These are phyloP conservation scores for Harpegnathos saltator DNA, from an alignment of 1,140 invertebrate species.

Conservation along the genomic window DNA sequence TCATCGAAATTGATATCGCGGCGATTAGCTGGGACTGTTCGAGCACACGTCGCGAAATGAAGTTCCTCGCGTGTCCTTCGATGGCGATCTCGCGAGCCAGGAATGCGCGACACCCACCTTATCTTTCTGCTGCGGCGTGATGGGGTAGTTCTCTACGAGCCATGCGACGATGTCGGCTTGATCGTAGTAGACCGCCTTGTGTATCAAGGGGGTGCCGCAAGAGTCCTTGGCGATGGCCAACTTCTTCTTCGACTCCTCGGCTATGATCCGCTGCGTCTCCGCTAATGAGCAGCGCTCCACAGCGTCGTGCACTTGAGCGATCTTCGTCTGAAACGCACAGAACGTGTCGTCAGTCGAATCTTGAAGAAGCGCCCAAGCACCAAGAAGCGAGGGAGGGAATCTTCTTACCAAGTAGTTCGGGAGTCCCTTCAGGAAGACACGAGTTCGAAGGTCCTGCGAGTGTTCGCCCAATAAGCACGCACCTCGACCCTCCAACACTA, in stretches of 20 bases:
- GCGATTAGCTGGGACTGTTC: too few species aligned
- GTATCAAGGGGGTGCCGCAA: constrained; percentile 91
- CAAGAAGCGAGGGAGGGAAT: too few species aligned
- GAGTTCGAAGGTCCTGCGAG: constrained; percentile 88
- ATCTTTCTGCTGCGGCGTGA: constrained; percentile 91
- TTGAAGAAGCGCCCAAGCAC: too few species aligned
- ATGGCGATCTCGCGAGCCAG: background rate
- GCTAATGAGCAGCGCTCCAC: constrained; percentile 89
- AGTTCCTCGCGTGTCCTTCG: background rate
- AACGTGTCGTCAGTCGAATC: too few species aligned
- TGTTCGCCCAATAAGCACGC: constrained; percentile 89
- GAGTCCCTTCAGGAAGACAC: constrained; percentile 89
- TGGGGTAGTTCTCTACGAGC: constrained; percentile 91
- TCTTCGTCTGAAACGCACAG: constrained; percentile 86
- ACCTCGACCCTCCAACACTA: constrained; percentile 92
- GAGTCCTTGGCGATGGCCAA: constrained; percentile 90
- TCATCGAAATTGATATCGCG: too few species aligned
- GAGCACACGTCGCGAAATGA: background rate
- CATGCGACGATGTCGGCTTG: constrained; percentile 91
- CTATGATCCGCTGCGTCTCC: constrained; percentile 87
- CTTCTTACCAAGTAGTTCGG: constrained; percentile 89
- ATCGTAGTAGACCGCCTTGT: constrained; percentile 93
- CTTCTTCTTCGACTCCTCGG: constrained; percentile 88
- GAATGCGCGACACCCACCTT: constrained; percentile 88
- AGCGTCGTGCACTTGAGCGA: constrained; percentile 90